Percentiles rank a stretch among this genome's conserved stretches.
phyloP scores from a whole-genome alignment of 2,888 invertebrate genomes.

The Drosophila pullipes region DNA sequence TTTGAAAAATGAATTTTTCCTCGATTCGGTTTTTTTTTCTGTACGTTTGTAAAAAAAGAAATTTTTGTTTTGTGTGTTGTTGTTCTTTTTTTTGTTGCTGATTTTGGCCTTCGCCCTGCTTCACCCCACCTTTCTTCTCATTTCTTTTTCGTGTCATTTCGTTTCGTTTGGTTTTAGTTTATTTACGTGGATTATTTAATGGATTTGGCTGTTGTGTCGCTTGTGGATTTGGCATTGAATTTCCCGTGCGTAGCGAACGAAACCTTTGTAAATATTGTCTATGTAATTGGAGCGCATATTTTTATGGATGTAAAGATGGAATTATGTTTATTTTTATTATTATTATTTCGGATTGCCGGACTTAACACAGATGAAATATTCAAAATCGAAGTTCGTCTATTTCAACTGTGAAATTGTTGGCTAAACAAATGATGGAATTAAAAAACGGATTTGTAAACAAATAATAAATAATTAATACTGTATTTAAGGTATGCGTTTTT shows the following conservation, averaged over 20 bases:
- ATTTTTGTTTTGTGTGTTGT: slow-evolving; percentile 42
- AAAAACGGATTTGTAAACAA: background rate
- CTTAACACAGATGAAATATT: slow-evolving; percentile 32
- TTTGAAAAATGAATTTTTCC: slow-evolving; percentile 77
- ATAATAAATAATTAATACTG: no score
- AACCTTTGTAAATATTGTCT: slow-evolving; percentile 66
- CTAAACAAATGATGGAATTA: background rate
- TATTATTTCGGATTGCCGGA: slow-evolving; percentile 13
- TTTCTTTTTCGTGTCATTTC: slow-evolving; percentile 58
- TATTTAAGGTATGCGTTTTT: no score
- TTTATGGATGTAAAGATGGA: slow-evolving; percentile 39
- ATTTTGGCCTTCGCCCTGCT: slow-evolving; percentile 17
- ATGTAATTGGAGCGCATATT: slow-evolving; percentile 69
- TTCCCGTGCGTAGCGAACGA: slow-evolving; percentile 47
- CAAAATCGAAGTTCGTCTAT: background rate
- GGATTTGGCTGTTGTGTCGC: slow-evolving; percentile 55
- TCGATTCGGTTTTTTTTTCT: slow-evolving; percentile 29
- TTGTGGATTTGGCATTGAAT: slow-evolving; percentile 68
- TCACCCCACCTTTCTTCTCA: background rate
- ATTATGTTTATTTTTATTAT: slow-evolving; percentile 31
- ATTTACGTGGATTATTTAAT: slow-evolving; percentile 80
- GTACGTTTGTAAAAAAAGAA: slow-evolving; percentile 34
- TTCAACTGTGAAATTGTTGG: slow-evolving; percentile 13
- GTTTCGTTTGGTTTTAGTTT: slow-evolving; percentile 54
- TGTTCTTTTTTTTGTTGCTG: slow-evolving; percentile 11